phyloP scores from a whole-genome alignment of 2,113 vertebrate genomes.

The Sisor rabdophorus region DNA sequence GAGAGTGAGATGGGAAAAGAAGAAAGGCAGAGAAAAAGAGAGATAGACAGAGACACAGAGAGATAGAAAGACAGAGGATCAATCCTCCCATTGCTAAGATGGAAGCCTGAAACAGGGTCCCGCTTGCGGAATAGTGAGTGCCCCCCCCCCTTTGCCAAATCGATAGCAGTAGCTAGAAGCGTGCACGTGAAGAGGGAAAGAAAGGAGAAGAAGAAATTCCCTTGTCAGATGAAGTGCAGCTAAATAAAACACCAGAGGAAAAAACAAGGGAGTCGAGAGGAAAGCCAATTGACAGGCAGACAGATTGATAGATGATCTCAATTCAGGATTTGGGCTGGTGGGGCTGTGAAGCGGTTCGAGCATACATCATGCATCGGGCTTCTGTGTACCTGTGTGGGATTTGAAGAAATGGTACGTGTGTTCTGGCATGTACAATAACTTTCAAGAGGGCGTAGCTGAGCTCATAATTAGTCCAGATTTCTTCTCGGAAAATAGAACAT shows the following conservation, averaged over 20 bases:
- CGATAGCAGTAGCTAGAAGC: slow-evolving; percentile 55
- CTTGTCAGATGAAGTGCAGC: slow-evolving; percentile 36
- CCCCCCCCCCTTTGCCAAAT: slow-evolving; percentile 57
- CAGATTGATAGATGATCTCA: slow-evolving; percentile 47
- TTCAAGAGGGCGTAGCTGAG: not conserved
- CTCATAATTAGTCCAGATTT: slow-evolving; percentile 22
- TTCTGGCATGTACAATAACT: slow-evolving; percentile 21
- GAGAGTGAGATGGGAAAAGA: not conserved
- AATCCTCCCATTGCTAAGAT: slow-evolving; percentile 63
- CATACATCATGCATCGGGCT: slow-evolving; percentile 19
- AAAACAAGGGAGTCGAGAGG: slow-evolving; percentile 38
- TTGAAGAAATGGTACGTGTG: slow-evolving; percentile 7
- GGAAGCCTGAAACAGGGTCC: slow-evolving; percentile 58
- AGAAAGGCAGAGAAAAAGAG: slow-evolving; percentile 11
- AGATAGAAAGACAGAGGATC: slow-evolving; percentile 55
- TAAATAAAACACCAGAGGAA: slow-evolving; percentile 49
- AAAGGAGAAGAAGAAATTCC: slow-evolving; percentile 34
- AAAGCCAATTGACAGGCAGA: slow-evolving; percentile 41
- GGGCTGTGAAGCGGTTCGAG: not conserved
- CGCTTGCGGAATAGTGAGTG: slow-evolving; percentile 48
- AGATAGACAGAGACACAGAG: slow-evolving; percentile 3
- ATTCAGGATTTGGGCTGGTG: slow-evolving; percentile 41
- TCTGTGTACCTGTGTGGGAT: not conserved
- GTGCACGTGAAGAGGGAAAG: slow-evolving; percentile 22
- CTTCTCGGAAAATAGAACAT: slow-evolving; percentile 3